These are phyloP conservation scores for Trididemnum miniatum DNA, from an alignment of 23 tunicate species.

Conservation along the genomic window DNA sequence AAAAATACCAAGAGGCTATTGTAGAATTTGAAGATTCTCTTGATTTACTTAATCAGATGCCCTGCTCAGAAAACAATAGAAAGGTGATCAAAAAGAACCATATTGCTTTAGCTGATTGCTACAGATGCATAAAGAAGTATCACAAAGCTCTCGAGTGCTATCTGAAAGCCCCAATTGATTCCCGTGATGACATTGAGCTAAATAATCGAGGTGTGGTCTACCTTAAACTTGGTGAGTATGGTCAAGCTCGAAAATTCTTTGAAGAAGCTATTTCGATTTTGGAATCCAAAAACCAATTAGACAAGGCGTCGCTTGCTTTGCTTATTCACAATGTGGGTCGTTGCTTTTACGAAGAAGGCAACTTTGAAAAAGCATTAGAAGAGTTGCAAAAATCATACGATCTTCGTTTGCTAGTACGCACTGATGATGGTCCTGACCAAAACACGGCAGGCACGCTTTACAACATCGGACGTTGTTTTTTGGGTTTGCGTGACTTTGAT, in stretches of 20 bases:
- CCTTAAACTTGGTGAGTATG: not conserved
- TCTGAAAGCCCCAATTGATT: not conserved
- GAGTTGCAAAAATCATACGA: not conserved
- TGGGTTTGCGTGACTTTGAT: not conserved
- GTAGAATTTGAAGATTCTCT: not conserved
- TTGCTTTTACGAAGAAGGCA: not conserved
- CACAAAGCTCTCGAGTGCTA: not conserved
- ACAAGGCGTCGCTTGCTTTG: not conserved
- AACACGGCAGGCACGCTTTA: not conserved
- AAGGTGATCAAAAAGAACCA: not conserved
- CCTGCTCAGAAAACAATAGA: not conserved
- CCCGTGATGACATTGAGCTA: not conserved
- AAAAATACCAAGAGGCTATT: not conserved
- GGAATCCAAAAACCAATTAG: not conserved
- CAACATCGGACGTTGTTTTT: conserved; percentile 1
- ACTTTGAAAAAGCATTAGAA: conserved; percentile 3
- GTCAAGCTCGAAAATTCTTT: not conserved
- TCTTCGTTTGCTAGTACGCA: not conserved
- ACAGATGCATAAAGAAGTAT: conserved; percentile 5
- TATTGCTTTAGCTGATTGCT: conserved; percentile 23
- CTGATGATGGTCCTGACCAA: not conserved
- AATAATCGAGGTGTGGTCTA: conserved; percentile 1
- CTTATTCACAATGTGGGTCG: conserved; percentile 10
- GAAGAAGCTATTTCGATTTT: not conserved
- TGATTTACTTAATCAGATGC: not conserved